Evolutionary conservation across 2,888 invertebrate genomes (phyloP).

Genomic region (Alsophila aescularia): DNA sequence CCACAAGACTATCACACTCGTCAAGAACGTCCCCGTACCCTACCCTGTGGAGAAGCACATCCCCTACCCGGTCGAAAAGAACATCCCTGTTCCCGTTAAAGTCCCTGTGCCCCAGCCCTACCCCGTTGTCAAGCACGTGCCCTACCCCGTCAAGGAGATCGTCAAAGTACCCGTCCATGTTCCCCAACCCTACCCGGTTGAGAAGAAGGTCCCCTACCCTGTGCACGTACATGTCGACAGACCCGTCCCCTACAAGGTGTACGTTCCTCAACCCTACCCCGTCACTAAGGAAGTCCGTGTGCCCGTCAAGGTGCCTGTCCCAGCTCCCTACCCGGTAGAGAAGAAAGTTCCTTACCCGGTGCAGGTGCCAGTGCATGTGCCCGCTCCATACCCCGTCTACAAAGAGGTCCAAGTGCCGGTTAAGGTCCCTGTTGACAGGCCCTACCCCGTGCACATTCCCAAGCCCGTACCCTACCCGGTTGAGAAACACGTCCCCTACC

Average conservation of each 20-base stretch:
- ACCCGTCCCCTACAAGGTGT: slow-evolving; percentile 80
- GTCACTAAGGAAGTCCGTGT: slow-evolving; percentile 87
- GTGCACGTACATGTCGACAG: slow-evolving; percentile 82
- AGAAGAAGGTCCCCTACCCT: slow-evolving; percentile 84
- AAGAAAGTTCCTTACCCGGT: slow-evolving; percentile 87
- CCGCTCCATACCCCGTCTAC: slow-evolving; percentile 86
- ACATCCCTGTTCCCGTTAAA: slow-evolving; percentile 85
- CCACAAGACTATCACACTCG: slow-evolving; percentile 88
- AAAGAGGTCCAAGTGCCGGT: slow-evolving; percentile 85
- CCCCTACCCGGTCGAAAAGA: slow-evolving; percentile 87
- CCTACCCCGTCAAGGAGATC: slow-evolving; percentile 87
- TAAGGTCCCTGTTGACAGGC: slow-evolving; percentile 87
- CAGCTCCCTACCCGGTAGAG: slow-evolving; percentile 88
- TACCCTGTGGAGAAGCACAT: slow-evolving; percentile 90
- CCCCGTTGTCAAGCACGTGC: slow-evolving; percentile 87
- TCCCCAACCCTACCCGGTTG: slow-evolving; percentile 89
- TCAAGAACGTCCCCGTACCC: slow-evolving; percentile 89
- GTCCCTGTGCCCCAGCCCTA: slow-evolving; percentile 89
- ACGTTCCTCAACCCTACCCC: slow-evolving; percentile 84
- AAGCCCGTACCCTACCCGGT: slow-evolving; percentile 86
- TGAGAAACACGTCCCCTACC: slow-evolving; percentile 83
- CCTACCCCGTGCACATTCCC: slow-evolving; percentile 86
- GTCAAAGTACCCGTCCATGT: slow-evolving; percentile 86
- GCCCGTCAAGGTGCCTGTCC: slow-evolving; percentile 87
- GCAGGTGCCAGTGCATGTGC: slow-evolving; percentile 85